Evolutionary conservation across 2,113 vertebrate species (phyloP), one percentile per base, ranked within the genome.

Genomic region (Microtus oregoni): DNA sequence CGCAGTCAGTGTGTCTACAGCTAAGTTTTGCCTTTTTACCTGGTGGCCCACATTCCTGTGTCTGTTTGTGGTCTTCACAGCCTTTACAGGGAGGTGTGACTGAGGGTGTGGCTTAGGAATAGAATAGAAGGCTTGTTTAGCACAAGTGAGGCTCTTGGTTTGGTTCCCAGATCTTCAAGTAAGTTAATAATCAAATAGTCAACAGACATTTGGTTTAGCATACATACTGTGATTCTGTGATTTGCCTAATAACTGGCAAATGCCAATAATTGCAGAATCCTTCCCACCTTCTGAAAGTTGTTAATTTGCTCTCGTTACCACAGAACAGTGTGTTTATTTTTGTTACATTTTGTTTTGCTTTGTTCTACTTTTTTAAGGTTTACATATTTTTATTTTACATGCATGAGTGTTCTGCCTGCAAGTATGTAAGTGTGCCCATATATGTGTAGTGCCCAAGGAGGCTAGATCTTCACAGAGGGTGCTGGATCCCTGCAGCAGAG

Each of bases 191-290:
- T 47, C 28, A 83, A 41, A 30, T 28, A 85, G 55, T 63, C 55
- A 47, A 22, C 15, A 65, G 83, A 86, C 41, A 67, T 32, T 41
- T 70, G 11, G 26, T 70, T 9, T 19, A 38, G 26, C 65, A 30
- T 4, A 44, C 4, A 19, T 0, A 26, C 77, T 10, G 0, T 13
- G 52, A 19, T 8, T n/a, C 77, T 10, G 0, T 13, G 52, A 19
- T 11, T n/a, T 38, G 30, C 85, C 61, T 63, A 83, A 63, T 83
- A 32, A 30, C 50, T 35, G 81, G 55, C 11, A 58, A 67, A 35
- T 2, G 72, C 12, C 78, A 32, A 0, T 67, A 20, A 17, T n/a
- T 10, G 3, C 35, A 28, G 91, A 58, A 14, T 52, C 1, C 11
- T 58, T 65, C 9, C 44, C 17, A 28, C 35, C 28, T 72, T 70